phyloP scores from a whole-genome alignment of 2,888 invertebrate genomes.

The Rutpela maculata region DNA sequence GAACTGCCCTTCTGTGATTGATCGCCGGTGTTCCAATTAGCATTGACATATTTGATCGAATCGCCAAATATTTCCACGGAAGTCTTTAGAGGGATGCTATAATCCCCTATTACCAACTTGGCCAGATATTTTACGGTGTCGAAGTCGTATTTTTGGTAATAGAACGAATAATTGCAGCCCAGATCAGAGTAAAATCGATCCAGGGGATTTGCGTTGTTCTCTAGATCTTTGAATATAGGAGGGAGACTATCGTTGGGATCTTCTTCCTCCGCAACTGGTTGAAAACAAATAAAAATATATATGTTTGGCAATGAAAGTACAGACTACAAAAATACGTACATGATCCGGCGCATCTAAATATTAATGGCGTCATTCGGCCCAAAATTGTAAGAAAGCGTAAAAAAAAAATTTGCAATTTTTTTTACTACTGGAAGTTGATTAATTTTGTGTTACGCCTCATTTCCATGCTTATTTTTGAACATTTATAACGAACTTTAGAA shows the following conservation, averaged over 20 bases:
- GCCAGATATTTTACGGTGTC: slow-evolving; percentile 75
- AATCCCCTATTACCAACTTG: slow-evolving; percentile 72
- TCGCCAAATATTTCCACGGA: slow-evolving; percentile 73
- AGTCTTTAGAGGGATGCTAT: slow-evolving; percentile 66
- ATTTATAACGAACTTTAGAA: too few species aligned
- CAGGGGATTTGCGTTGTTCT: slow-evolving; percentile 75
- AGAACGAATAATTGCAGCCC: slow-evolving; percentile 78
- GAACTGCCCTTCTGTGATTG: slow-evolving; percentile 40
- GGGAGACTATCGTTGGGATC: slow-evolving; percentile 63
- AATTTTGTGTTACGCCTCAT: too few species aligned
- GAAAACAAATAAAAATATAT: too few species aligned
- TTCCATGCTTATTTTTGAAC: too few species aligned
- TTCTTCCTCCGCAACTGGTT: slow-evolving; percentile 73
- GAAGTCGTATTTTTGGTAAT: slow-evolving; percentile 76
- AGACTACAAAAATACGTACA: too few species aligned
- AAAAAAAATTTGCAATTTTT: too few species aligned
- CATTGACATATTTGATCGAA: slow-evolving; percentile 54
- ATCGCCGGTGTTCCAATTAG: slow-evolving; percentile 34
- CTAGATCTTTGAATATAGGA: slow-evolving; percentile 61
- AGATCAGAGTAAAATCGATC: slow-evolving; percentile 78
- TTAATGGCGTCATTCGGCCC: too few species aligned
- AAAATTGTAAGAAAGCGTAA: too few species aligned
- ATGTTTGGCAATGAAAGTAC: too few species aligned
- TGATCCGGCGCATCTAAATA: too few species aligned
- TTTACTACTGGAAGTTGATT: too few species aligned